Percentiles rank a stretch among this genome's conserved stretches.
These are phyloP conservation scores for Petrocephalus zakoni DNA, from an alignment of 2,113 vertebrate species.

Conservation along the genomic window DNA sequence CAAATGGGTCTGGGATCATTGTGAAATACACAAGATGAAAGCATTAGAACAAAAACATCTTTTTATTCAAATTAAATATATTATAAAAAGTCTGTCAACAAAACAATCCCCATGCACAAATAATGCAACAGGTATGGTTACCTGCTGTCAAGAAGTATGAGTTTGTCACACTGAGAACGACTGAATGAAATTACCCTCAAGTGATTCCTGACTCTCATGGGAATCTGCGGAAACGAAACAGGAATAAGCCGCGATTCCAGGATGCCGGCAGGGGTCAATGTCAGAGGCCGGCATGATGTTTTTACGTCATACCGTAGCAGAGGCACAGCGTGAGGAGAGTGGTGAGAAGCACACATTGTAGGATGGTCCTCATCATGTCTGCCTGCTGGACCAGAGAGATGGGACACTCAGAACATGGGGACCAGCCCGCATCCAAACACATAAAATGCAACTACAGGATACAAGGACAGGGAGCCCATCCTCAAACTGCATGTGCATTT, in stretches of 20 bases:
- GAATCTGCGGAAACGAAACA: slow-evolving; percentile 58
- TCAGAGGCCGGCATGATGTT: not conserved
- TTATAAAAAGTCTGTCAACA: not conserved
- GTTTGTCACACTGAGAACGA: not conserved
- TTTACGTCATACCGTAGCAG: slow-evolving; percentile 44
- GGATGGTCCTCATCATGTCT: slow-evolving; percentile 44
- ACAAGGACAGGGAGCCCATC: not conserved
- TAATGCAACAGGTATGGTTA: not conserved
- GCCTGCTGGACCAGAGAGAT: slow-evolving; percentile 24
- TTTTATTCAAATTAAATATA: not conserved
- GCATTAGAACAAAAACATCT: not conserved
- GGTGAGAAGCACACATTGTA: slow-evolving; percentile 46
- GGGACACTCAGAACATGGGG: not conserved
- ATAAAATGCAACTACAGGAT: not conserved
- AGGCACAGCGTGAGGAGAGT: slow-evolving; percentile 42
- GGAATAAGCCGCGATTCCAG: slow-evolving; percentile 21
- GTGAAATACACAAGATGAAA: not conserved
- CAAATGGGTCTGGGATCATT: slow-evolving; percentile 52
- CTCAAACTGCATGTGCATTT: not conserved
- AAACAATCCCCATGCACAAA: not conserved
- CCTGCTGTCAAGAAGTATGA: not conserved
- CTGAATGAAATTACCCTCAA: slow-evolving; percentile 50
- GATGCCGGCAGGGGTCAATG: not conserved
- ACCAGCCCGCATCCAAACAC: not conserved
- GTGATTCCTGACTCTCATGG: slow-evolving; percentile 62